Evolutionary conservation across 2,113 vertebrate genomes (phyloP).

Genomic region (Neoarius graeffei): DNA sequence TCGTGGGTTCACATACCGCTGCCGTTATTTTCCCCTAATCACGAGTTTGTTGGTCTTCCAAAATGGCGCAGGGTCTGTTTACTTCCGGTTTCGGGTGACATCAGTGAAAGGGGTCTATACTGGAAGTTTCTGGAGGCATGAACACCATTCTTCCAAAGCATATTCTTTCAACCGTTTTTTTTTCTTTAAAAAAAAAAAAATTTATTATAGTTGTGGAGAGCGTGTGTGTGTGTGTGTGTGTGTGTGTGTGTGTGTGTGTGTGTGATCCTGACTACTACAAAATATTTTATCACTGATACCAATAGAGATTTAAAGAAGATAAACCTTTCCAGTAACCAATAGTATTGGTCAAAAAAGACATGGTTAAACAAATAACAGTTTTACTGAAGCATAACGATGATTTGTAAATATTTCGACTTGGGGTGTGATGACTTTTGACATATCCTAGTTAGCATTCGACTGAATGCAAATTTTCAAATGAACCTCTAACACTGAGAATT

Average conservation of each 20-base stretch:
- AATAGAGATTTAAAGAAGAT: not conserved
- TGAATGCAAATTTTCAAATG: not conserved
- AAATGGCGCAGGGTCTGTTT: too few relatives aligned
- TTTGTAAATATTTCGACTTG: not conserved
- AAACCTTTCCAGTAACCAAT: not conserved
- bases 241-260: not conserved
- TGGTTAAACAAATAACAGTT: not conserved
- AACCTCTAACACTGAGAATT: not conserved
- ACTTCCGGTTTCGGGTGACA: too few relatives aligned
- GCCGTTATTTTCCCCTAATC: too few relatives aligned
- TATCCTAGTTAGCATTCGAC: not conserved
- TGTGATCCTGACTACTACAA: not conserved
- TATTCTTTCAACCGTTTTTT: not conserved
- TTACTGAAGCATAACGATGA: not conserved
- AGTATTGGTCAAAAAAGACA: not conserved
- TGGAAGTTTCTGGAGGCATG: not conserved
- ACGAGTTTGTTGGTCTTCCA: too few relatives aligned
- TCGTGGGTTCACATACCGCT: too few relatives aligned
- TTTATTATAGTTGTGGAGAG: not conserved
- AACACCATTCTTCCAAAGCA: not conserved
- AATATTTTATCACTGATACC: not conserved
- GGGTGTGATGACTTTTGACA: not conserved
- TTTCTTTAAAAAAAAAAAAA: too few relatives aligned
- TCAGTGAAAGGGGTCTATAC: too few relatives aligned
- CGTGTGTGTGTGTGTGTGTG: not conserved